phyloP scores from a whole-genome alignment of 2,113 vertebrate genomes.

The Cardinalis cardinalis region DNA sequence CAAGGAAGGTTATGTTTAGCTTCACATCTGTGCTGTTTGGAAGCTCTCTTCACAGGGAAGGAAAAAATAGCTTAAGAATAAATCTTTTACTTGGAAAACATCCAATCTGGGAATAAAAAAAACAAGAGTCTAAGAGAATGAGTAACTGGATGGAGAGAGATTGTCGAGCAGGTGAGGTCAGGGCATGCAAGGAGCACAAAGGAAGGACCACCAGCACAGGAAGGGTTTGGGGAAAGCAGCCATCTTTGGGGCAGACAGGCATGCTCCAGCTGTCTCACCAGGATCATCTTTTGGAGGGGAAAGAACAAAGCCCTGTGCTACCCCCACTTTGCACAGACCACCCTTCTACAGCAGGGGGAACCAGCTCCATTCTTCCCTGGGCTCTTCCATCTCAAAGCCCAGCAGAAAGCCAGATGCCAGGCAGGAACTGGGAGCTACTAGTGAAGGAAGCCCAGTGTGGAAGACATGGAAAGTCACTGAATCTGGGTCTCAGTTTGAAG shows the following conservation, averaged over 20 bases:
- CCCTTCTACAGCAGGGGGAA: neutral
- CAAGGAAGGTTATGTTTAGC: conserved; percentile 44
- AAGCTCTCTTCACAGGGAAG: neutral
- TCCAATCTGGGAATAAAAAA: neutral
- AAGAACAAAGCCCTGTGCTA: neutral
- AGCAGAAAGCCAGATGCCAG: neutral
- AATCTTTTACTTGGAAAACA: conserved; percentile 36
- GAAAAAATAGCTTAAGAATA: neutral
- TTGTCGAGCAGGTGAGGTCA: neutral
- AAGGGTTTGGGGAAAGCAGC: neutral
- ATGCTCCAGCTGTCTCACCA: neutral
- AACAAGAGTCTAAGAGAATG: neutral
- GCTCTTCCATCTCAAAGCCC: neutral
- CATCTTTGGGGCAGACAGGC: neutral
- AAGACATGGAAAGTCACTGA: neutral
- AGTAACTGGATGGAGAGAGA: neutral
- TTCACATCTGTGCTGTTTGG: conserved; percentile 31
- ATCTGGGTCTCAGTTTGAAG: neutral
- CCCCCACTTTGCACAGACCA: neutral
- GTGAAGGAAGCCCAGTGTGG: neutral
- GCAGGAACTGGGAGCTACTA: neutral
- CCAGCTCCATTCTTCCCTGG: neutral
- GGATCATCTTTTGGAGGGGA: neutral
- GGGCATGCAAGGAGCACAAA: neutral
- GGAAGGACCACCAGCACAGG: neutral